Base-by-base conservation (phyloP, 2,888 invertebrate genomes). In the Drosophila paramelanica region DNA sequence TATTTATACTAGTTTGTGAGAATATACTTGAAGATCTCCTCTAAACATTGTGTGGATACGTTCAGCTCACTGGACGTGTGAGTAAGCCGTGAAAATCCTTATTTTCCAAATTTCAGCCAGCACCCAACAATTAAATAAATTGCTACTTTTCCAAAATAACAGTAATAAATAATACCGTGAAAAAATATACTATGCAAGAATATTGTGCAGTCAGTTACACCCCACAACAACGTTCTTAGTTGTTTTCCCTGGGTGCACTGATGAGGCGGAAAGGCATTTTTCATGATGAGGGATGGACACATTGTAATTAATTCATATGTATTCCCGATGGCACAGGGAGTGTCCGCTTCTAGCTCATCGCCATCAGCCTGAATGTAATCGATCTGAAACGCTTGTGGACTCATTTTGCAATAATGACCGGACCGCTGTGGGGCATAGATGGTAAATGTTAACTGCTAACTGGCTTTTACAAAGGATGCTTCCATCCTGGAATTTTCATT, bases 251-350 rank as follows among this genome's bases (percentile, higher is more conserved):
- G 13, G 4, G 33, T 47, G 17, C 11, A 31, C 3, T 36, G 25
- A 17, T 50, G 38, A 38, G 38, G 17, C 46, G 42, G 27, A 45
- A 33, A 57, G 53, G 38, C 25, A 68, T 49, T 58, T 61, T 42
- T 53, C 56, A 64, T 57, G 52, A 49, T 49, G 61, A 41, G 41
- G 55, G 47, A 51, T 57, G 36, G 75, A 56, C 66, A 64, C 69
- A 53, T 65, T 61, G 58, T 70, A 64, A 81, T 77, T 86, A 77
- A 77, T 87, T 77, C 70, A 64, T 36, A 52, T 52, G 65, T 45
- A 65, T 17, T 36, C 61, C 36, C 46, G 6, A 38, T 38, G 41
- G 49, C 50, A 39, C 25, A 38, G 14, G 23, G 42, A 23, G 47
- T 14, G 25, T 45, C 38, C 39, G 11, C 47, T 20, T 23, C 38